Conservation (phyloP, 2,888 invertebrate genomes). For the Oxyteleia sp. region DNA sequence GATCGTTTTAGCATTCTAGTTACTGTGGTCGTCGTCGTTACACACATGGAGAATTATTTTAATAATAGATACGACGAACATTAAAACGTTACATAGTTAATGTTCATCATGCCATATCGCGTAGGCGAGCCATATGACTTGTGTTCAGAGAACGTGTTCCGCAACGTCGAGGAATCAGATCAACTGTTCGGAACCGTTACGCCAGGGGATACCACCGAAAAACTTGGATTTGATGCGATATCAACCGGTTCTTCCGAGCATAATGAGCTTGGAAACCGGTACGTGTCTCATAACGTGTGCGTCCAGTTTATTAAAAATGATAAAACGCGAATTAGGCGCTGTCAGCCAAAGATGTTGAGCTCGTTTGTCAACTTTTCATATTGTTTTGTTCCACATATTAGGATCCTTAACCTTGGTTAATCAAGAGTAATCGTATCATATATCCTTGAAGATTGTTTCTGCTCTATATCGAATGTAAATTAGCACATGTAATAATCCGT, state of each 20-base stretch:
- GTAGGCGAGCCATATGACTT: constrained; percentile 57
- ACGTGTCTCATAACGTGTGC: constrained; percentile 42
- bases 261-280: constrained; percentile 68
- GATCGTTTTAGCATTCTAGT: constrained; percentile 75
- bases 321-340: constrained; percentile 47
- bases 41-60: constrained; percentile 49
- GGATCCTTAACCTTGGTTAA: constrained; percentile 27
- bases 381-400: constrained; percentile 38
- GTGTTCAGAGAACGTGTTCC: constrained; percentile 49
- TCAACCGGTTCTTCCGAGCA: constrained; percentile 66
- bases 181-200: constrained; percentile 62
- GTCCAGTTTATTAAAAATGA: constrained; percentile 29
- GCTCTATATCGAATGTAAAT: no score
- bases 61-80: constrained; percentile 67
- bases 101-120: constrained; percentile 29
- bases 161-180: constrained; percentile 62
- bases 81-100: constrained; percentile 60
- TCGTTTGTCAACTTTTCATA: constrained; percentile 51
- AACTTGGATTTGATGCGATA: constrained; percentile 66
- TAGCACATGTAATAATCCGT: no score
- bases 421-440: background rate
- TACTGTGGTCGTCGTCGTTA: constrained; percentile 24
- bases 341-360: constrained; percentile 38
- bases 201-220: constrained; percentile 52
- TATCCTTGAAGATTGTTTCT: no score